These are phyloP conservation scores for Aphis craccivora DNA, from an alignment of 1,140 invertebrate species.

Conservation along the genomic window DNA sequence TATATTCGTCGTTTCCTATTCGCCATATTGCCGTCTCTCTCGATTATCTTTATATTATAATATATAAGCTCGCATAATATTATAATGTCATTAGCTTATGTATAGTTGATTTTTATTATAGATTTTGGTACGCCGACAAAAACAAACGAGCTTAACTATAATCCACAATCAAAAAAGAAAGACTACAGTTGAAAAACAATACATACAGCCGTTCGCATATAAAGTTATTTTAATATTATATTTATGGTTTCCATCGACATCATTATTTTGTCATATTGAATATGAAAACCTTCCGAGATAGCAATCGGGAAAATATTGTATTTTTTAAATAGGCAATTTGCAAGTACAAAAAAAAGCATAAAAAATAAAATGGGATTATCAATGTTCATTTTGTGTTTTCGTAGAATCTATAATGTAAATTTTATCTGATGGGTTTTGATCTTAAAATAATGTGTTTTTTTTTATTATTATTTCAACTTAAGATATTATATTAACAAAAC, in stretches of 20 bases:
- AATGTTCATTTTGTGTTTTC: not conserved
- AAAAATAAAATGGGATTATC: constrained; percentile 7
- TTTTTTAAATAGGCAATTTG: constrained; percentile 19
- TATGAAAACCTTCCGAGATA: not conserved
- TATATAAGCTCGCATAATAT: constrained; percentile 6
- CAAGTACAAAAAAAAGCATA: not conserved
- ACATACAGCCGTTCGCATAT: not conserved
- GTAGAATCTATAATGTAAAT: not conserved
- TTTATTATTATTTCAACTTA: not conserved
- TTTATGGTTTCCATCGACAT: not conserved
- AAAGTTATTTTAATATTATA: not conserved
- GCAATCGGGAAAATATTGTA: constrained; percentile 25
- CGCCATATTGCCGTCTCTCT: not conserved
- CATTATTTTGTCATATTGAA: constrained; percentile 16
- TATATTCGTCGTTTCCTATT: not conserved
- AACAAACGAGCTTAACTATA: constrained; percentile 1
- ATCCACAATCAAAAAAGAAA: not conserved
- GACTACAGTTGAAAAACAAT: not conserved
- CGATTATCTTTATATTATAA: not conserved
- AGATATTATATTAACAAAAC: not conserved
- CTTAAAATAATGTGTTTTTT: not conserved
- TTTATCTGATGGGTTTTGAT: not conserved
- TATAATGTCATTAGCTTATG: not conserved
- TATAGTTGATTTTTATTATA: not conserved
- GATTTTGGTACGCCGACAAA: not conserved